Evolutionary conservation across 2,888 invertebrate genomes (phyloP), one percentile per base, ranked within the genome.

Genomic region (Dermolepida albohirtum): DNA sequence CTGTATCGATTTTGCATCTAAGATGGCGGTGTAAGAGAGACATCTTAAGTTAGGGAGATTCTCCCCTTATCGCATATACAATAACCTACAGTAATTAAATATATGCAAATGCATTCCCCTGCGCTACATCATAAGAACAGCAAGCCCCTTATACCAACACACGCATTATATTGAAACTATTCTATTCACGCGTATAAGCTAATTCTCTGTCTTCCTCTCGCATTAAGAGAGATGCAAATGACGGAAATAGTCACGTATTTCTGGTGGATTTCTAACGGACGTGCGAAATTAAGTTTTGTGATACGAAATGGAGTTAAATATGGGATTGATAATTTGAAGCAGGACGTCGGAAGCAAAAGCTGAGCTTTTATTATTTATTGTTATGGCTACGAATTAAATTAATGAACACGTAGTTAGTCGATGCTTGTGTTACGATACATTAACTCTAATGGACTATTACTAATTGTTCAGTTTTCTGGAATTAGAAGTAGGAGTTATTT

Each of bases 81-180:
- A 43, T 59, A 12, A 12, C 70, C 72, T 64, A 65, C 70, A 67
- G 73, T 77, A 77, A 77, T 77, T 75, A 77, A 77, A 77, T 77
- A 74, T 77, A 77, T 77, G 77, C 74, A 77, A 77, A 77, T 76
- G 75, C 74, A 75, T 74, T 73, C 69, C 72, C 52, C 74, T 44
- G 41, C 4, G 44, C 44, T 59, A 57, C 44, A 59, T 43, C 59
- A 39, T 44, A 59, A 44, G 59, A 27, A 44, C 14, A 44, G 59
- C 4, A 7, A 6, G 41, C 1, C 47, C 47, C 47, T 14, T 47
- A 47, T 17, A 17, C 8, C 14, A 34, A 34, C 34, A 10, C 34
- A 34, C 34, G 8, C 40, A 39, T 40, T 40, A 54, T 11, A 29
- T 1, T 41, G 16, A 55, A 55, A 55, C 55, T 55, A 55, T 55